These are phyloP conservation scores for Coenobita brevimanus DNA, from an alignment of 1,140 invertebrate species.

Conservation along the genomic window DNA sequence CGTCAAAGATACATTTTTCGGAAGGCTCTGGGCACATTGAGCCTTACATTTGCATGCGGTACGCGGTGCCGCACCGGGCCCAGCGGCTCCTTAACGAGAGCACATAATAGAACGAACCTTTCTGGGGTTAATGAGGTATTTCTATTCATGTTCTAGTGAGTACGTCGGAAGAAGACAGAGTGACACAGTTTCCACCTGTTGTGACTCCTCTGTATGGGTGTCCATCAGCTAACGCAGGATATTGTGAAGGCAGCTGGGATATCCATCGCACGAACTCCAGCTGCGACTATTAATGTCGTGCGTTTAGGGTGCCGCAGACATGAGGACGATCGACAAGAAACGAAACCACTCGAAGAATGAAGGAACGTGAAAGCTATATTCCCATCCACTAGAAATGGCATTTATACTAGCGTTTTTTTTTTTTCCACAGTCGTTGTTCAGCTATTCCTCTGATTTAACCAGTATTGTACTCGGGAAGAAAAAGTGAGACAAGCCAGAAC, in stretches of 20 bases:
- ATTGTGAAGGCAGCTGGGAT: neutral
- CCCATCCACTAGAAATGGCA: no score
- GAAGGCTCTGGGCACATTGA: conserved; percentile 20
- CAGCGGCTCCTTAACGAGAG: conserved; percentile 25
- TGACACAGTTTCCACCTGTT: conserved; percentile 36
- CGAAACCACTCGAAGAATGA: no score
- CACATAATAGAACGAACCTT: conserved; percentile 37
- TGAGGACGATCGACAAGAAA: no score
- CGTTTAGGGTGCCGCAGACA: no score
- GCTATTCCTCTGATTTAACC: no score
- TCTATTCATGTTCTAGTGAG: conserved; percentile 32
- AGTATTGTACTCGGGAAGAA: no score
- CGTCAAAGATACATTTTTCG: conserved; percentile 23
- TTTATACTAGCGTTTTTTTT: no score
- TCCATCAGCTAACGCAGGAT: neutral
- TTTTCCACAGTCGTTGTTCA: no score
- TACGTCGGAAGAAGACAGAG: conserved; percentile 2
- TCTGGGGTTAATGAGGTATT: conserved; percentile 31
- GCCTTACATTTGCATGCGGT: conserved; percentile 37
- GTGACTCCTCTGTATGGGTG: neutral
- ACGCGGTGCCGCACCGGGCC: conserved; percentile 22
- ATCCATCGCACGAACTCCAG: neutral
- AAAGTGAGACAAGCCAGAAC: no score
- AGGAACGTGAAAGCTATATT: no score
- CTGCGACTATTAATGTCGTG: no score